A percentile compares a stretch with the other conserved stretches of the same genome.
Conservation (phyloP, 2,888 invertebrate genomes). For the Crocallis elinguaria region DNA sequence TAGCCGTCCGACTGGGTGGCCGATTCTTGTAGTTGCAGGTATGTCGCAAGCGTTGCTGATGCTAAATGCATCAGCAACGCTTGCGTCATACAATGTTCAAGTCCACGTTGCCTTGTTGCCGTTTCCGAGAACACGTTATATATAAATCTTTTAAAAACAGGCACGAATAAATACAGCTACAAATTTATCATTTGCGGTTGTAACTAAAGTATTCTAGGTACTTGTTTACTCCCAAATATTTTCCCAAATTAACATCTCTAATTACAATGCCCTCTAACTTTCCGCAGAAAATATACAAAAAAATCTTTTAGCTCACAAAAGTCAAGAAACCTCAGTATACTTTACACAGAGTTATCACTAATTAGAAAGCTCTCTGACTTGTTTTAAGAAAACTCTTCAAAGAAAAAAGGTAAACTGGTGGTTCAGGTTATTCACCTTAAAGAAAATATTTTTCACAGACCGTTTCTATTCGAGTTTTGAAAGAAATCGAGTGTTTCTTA, state of each 20-base stretch:
- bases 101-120: too few relatives aligned
- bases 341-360: slow-evolving; percentile 28
- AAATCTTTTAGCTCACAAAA: slow-evolving; percentile 13
- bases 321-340: slow-evolving; percentile 19
- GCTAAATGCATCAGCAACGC: too few relatives aligned
- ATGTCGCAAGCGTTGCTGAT: too few relatives aligned
- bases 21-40: too few relatives aligned
- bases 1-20: too few relatives aligned
- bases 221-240: not conserved
- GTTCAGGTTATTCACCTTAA: slow-evolving; percentile 12
- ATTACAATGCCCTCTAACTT: not conserved
- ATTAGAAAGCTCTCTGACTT: slow-evolving; percentile 25
- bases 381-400: slow-evolving; percentile 21
- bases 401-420: slow-evolving; percentile 6
- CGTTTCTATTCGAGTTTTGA: not conserved
- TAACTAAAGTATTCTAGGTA: not conserved
- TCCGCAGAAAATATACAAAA: slow-evolving; percentile 12
- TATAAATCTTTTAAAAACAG: too few relatives aligned
- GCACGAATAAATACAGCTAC: too few relatives aligned
- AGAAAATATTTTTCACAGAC: slow-evolving; percentile 29
- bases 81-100: too few relatives aligned
- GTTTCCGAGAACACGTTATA: too few relatives aligned
- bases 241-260: slow-evolving; percentile 2
- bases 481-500: not conserved
- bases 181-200: too few relatives aligned